These are phyloP conservation scores for Hanleya hanleyi DNA, from an alignment of 2,888 invertebrate species.

Conservation along the genomic window DNA sequence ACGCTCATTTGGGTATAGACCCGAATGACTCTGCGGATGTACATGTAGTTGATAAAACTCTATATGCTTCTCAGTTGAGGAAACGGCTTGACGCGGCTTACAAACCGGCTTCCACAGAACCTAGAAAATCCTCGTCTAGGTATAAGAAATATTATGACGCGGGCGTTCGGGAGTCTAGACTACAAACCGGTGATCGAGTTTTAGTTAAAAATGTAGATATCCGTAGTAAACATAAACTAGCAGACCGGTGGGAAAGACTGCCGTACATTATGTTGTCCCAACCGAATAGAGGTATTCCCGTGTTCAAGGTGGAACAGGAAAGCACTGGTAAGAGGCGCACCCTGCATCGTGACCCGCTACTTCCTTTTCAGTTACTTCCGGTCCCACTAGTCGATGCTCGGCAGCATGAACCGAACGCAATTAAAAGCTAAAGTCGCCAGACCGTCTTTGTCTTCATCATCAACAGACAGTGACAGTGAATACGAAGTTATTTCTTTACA, in stretches of 20 bases:
- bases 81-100: not conserved
- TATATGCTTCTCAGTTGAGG: not conserved
- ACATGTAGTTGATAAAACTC: not conserved
- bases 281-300: not conserved
- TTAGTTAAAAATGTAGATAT: not conserved
- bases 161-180: not conserved
- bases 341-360: not conserved
- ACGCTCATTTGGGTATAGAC: not conserved
- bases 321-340: not conserved
- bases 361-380: not conserved
- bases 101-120: not conserved
- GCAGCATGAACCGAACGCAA: no score
- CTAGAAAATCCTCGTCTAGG: not conserved
- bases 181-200: not conserved
- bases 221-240: not conserved
- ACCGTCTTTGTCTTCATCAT: no score
- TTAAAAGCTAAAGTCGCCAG: no score
- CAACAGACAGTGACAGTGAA: no score
- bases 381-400: no score
- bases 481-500: no score
- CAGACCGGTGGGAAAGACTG: not conserved
- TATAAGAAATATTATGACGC: not conserved
- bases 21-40: not conserved
- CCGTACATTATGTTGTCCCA: not conserved
- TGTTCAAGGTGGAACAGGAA: not conserved